Evolutionary conservation across 2,797 vertebrate species (phyloP), one percentile per base, ranked within the genome.

Genomic region (Cossypha heuglini): DNA sequence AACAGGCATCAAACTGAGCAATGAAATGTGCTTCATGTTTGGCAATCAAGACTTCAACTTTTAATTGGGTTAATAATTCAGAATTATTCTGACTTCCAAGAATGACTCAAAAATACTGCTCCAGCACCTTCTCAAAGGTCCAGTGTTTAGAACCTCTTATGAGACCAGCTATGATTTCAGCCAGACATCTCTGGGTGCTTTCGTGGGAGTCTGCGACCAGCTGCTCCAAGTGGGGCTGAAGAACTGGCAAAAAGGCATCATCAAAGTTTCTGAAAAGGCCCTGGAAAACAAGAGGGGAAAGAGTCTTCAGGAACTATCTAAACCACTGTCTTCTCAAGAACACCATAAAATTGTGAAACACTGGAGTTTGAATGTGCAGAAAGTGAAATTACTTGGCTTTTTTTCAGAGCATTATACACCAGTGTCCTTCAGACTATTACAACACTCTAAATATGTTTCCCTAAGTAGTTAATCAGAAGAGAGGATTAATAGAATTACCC

Each of bases 111-210:
- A 78, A 74, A 29, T 5, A 49, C 51, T 48, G 48, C 9, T 62
- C 9, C 83, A 86, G 64, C 48, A 98, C 98, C 98, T 98, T 98
- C 93, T 98, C 98, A 97, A 98, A 98, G 1, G 98, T 98, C 99
- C 99, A 99, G 93, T 99, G 99, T 90, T 99, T 99, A 94, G 98
- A 99, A 49, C 99, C 99, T 97, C 99, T 98, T 94, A 99, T 99
- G 75, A 99, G 97, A 21, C 99, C 99, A 74, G 99, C 99, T 95
- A 99, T 99, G 64, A 99, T 99, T 98, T 99, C 99, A 19, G 99
- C 99, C 37, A 99, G 98, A 92, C 99, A 99, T 38, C 99, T 98
- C 96, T 99, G 99, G 26, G 99, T 99, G 95, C 99, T 99, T 96
- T 99, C 99, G 4, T 99, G 99, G 35, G 98, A 98, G 94, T 99